Base-by-base conservation (phyloP, 2,113 vertebrate species). In the Mohoua ochrocephala region DNA sequence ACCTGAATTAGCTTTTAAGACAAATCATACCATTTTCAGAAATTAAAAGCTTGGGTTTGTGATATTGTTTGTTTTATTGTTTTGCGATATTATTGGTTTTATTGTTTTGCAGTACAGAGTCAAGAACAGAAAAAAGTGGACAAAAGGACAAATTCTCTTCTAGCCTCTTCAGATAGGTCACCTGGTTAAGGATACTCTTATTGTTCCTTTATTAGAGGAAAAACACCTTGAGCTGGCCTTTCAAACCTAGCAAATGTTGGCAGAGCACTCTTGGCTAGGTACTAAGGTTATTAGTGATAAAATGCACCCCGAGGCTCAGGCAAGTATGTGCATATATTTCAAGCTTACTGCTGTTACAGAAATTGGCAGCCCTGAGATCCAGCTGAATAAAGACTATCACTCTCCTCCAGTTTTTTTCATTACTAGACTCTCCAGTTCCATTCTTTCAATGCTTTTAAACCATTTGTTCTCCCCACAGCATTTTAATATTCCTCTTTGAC, bases 221-320 rank as follows among this genome's bases (percentile, higher is more conserved):
- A 88, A 87, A 27, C 14, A 39, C 33, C 56, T 68, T 67, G 33
- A 94, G 13, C 3, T 79, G 27, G 52, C 44, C 74, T 91, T 91
- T 89, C 56, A 91, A 89, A 92, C 64, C 16, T 23, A 91, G 69
- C 27, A 82, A 87, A 74, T 13, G 8, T 41, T 94, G 84, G 47
- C 77, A 87, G 61, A 90, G 70, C 41, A 69, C 26, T 76, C 57
- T 80, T 93, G 82, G 63, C 60, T 31, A 81, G 15, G 44, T 56
- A 53, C 37, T 87, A 45, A 89, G 22, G 28, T 92, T 82, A 67
- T 92, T 93, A 95, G 68, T 67, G 63, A 78, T 68, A 93, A 95
- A 95, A 75, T 10, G 15, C 75, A 44, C 26, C 68, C 84, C 52
- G 56, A 92, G 60, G 56, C 47, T 71, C 33, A 63, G 50, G 52